Evolutionary conservation across 2,113 vertebrate genomes (phyloP).

Genomic region (Dendropsophus ebraccatus): DNA sequence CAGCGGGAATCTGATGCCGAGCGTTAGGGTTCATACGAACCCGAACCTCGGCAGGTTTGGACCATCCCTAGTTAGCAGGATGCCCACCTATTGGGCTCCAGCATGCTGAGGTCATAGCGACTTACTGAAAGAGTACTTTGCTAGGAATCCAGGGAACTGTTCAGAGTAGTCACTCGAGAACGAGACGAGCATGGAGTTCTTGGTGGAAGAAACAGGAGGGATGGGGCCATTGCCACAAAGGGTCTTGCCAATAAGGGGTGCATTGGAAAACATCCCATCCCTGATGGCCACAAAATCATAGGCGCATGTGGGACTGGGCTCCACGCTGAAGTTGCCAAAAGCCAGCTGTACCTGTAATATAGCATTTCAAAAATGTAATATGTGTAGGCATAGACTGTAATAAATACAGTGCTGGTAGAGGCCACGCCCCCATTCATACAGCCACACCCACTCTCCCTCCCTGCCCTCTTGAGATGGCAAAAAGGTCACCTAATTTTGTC

Average conservation of each 20-base stretch:
- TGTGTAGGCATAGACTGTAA: too few species aligned
- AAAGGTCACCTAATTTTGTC: too few species aligned
- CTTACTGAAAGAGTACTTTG: constrained; percentile 66
- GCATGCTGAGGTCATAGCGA: too few species aligned
- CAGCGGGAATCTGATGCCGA: too few species aligned
- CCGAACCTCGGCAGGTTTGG: too few species aligned
- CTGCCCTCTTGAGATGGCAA: too few species aligned
- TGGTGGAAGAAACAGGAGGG: constrained; percentile 64
- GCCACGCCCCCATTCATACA: too few species aligned
- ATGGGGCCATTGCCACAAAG: constrained; percentile 64
- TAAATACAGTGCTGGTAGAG: too few species aligned
- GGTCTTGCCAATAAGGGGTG: constrained; percentile 63
- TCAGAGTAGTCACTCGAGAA: constrained; percentile 64
- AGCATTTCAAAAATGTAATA: not conserved
- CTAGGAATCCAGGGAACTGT: constrained; percentile 62
- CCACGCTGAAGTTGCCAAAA: constrained; percentile 64
- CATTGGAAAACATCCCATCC: constrained; percentile 62
- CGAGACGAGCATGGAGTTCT: constrained; percentile 66
- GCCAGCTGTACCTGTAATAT: constrained; percentile 15
- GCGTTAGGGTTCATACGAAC: too few species aligned
- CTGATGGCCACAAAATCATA: constrained; percentile 68
- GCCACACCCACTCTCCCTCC: too few species aligned
- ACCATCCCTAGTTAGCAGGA: too few species aligned
- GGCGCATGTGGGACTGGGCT: constrained; percentile 61
- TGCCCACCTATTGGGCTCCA: too few species aligned